Evolutionary conservation across 2,888 invertebrate species (phyloP).

Genomic region (Lymantria monacha): DNA sequence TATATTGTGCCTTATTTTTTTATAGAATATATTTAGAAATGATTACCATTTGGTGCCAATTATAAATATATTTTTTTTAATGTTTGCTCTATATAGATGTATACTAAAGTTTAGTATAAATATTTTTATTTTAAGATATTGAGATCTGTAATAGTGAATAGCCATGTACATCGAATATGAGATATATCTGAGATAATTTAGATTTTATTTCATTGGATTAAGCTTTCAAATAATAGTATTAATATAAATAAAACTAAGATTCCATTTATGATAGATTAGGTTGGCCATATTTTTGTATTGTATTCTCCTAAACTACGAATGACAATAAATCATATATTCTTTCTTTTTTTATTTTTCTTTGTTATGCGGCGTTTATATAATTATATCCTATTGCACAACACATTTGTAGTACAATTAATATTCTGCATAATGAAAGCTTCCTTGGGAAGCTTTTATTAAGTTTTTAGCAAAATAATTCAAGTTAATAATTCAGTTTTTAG

Average conservation of each 20-base stretch:
- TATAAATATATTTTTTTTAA: conserved; percentile 29
- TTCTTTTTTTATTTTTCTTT: conserved; percentile 17
- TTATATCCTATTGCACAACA: too few species aligned
- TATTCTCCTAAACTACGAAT: conserved; percentile 42
- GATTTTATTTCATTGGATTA: neutral
- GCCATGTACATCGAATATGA: neutral
- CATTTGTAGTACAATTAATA: too few species aligned
- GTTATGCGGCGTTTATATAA: neutral
- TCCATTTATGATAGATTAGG: conserved; percentile 11
- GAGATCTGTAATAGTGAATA: conserved; percentile 2
- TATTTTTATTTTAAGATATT: neutral
- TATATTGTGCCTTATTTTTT: conserved; percentile 68
- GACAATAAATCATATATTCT: conserved; percentile 53
- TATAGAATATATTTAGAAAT: conserved; percentile 33
- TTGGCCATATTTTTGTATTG: conserved; percentile 57
- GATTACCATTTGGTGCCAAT: conserved; percentile 73
- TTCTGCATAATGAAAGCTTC: too few species aligned
- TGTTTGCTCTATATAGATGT: conserved; percentile 12
- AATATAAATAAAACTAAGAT: too few species aligned
- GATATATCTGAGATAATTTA: conserved; percentile 1
- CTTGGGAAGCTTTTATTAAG: too few species aligned
- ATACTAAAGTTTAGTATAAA: conserved; percentile 2
- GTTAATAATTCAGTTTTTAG: too few species aligned
- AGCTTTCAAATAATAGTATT: too few species aligned
- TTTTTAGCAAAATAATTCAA: too few species aligned